Percentiles rank a stretch among this genome's conserved stretches.
These are phyloP conservation scores for Chaetops frenatus DNA, from an alignment of 2,113 vertebrate genomes.

Conservation along the genomic window DNA sequence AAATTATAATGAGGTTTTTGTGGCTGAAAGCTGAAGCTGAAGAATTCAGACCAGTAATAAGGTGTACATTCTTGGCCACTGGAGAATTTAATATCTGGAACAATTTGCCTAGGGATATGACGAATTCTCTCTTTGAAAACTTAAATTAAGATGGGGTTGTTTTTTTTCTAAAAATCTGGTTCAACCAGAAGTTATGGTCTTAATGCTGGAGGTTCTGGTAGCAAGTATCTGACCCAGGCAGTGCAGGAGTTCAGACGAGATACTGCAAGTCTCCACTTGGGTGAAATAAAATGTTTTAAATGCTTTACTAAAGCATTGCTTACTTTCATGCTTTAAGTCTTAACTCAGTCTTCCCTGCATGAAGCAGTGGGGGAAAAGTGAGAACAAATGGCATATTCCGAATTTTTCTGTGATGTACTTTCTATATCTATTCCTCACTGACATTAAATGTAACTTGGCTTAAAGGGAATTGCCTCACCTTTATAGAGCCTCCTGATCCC, in stretches of 20 bases:
- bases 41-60: conserved; percentile 47
- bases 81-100: conserved; percentile 61
- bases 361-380: background rate
- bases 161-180: conserved; percentile 39
- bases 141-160: conserved; percentile 27
- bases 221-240: background rate
- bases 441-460: background rate
- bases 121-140: conserved; percentile 48
- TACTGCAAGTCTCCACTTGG: conserved; percentile 3
- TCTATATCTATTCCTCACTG: background rate
- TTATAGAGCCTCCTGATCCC: background rate
- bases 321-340: background rate
- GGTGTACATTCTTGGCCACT: conserved; percentile 55
- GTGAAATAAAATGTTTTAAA: background rate
- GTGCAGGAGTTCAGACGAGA: background rate
- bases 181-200: conserved; percentile 49
- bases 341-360: background rate
- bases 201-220: conserved; percentile 10
- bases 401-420: background rate
- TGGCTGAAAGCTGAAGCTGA: conserved; percentile 9
- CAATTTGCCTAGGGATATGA: conserved; percentile 50
- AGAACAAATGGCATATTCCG: background rate
- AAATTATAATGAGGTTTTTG: conserved; percentile 41
- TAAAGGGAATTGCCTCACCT: background rate
- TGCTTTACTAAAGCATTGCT: background rate